phyloP scores from a whole-genome alignment of 1,140 invertebrate species.

The Brachionus asplanchnoidis region DNA sequence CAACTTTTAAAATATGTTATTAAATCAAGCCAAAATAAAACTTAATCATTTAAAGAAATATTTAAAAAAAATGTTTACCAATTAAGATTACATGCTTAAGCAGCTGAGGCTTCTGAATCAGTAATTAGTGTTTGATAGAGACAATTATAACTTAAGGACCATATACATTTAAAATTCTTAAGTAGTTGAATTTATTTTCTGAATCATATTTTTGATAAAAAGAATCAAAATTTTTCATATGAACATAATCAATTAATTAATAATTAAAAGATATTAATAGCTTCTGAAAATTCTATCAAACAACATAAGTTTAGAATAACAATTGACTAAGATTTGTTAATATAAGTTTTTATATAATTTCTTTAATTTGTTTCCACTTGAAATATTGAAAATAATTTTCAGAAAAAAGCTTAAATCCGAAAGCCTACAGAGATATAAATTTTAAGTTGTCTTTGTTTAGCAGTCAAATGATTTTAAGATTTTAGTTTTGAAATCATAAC shows the following conservation, averaged over 20 bases:
- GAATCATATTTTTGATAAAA: neutral
- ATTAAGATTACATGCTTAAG: neutral
- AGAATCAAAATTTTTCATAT: neutral
- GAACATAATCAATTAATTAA: neutral
- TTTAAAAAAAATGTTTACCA: neutral
- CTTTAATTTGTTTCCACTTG: conserved; percentile 23
- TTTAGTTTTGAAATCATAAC: neutral
- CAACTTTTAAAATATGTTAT: neutral
- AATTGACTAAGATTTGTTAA: neutral
- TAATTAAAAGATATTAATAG: neutral
- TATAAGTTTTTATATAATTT: neutral
- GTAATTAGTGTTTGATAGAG: neutral
- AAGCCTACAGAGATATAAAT: neutral
- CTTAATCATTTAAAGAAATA: neutral
- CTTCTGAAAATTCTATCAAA: neutral
- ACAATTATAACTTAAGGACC: neutral
- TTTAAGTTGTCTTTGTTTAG: conserved; percentile 20
- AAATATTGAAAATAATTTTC: conserved; percentile 14
- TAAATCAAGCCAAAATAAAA: neutral
- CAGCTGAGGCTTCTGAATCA: neutral
- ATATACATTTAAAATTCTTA: neutral
- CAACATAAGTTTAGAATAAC: neutral
- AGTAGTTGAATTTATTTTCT: neutral
- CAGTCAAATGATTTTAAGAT: neutral
- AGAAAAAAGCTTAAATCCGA: neutral